Evolutionary conservation across 1,140 invertebrate genomes (phyloP).

Genomic region (Zaprionus gabonicus): DNA sequence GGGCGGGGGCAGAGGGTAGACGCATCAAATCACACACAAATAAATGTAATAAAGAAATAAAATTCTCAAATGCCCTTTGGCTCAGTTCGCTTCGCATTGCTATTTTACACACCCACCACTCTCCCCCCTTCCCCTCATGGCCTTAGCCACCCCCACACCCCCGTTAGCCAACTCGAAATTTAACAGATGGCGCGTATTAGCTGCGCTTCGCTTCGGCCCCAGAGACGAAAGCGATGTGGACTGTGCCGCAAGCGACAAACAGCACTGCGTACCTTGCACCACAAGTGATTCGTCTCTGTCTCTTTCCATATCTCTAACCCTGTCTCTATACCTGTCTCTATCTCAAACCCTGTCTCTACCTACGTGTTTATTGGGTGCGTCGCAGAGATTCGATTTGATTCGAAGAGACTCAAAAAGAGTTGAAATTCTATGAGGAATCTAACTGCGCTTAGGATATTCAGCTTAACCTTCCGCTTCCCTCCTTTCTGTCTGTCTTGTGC

Average conservation of each 20-base stretch:
- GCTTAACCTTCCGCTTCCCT: neutral
- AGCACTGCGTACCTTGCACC: slow-evolving; percentile 1
- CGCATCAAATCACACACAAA: slow-evolving; percentile 66
- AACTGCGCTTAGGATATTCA: neutral
- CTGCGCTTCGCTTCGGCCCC: slow-evolving; percentile 73
- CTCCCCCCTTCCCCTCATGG: neutral
- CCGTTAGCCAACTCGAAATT: slow-evolving; percentile 58
- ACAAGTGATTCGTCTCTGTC: slow-evolving; percentile 27
- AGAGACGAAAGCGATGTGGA: slow-evolving; percentile 46
- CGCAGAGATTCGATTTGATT: neutral
- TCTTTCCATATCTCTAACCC: neutral
- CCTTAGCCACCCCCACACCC: neutral
- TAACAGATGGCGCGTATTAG: slow-evolving; percentile 82
- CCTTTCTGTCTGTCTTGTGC: neutral
- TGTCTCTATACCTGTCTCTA: slow-evolving; percentile 12
- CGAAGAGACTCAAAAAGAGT: neutral
- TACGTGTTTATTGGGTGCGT: neutral
- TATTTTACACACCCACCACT: slow-evolving; percentile 6
- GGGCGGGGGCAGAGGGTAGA: neutral
- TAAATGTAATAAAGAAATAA: slow-evolving; percentile 79
- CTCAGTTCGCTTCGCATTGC: slow-evolving; percentile 12
- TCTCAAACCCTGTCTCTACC: neutral
- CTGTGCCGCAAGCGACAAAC: neutral
- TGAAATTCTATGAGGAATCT: neutral
- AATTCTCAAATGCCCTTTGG: slow-evolving; percentile 65